phyloP scores from a whole-genome alignment of 2,113 vertebrate genomes.

The Centrocercus urophasianus region DNA sequence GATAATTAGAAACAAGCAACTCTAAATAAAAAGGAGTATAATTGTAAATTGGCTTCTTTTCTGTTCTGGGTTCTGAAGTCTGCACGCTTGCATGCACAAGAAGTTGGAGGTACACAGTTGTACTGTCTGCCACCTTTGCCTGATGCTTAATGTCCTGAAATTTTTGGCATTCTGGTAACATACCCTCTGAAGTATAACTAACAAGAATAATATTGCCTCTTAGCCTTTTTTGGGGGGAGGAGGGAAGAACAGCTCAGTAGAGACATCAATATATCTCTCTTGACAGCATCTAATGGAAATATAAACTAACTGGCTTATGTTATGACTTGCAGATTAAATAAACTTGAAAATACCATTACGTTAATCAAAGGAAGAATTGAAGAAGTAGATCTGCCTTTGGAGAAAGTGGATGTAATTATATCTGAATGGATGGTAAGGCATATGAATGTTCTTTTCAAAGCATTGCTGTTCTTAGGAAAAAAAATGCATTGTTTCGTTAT shows the following conservation, averaged over 20 bases:
- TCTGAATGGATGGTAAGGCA: slow-evolving; percentile 98
- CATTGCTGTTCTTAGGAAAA: background rate
- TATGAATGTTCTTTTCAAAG: background rate
- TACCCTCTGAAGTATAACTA: background rate
- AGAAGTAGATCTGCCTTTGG: slow-evolving; percentile 89
- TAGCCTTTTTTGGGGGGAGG: background rate
- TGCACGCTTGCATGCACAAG: background rate
- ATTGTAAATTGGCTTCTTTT: background rate
- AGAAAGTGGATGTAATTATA: slow-evolving; percentile 95
- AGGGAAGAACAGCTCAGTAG: rapidly evolving
- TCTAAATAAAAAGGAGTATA: background rate
- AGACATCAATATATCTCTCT: background rate
- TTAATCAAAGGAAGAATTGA: slow-evolving; percentile 95
- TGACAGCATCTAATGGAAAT: background rate
- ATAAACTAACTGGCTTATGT: background rate
- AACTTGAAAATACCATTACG: slow-evolving; percentile 86
- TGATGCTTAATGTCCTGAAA: background rate
- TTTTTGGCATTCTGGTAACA: background rate
- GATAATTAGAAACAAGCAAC: background rate
- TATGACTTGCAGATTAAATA: slow-evolving; percentile 87
- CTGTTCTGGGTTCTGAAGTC: background rate
- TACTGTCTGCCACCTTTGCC: background rate
- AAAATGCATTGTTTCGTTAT: background rate
- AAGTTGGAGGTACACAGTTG: background rate
- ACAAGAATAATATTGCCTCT: background rate